Conservation (phyloP, 1,140 invertebrate species). For the Anastrepha obliqua region DNA sequence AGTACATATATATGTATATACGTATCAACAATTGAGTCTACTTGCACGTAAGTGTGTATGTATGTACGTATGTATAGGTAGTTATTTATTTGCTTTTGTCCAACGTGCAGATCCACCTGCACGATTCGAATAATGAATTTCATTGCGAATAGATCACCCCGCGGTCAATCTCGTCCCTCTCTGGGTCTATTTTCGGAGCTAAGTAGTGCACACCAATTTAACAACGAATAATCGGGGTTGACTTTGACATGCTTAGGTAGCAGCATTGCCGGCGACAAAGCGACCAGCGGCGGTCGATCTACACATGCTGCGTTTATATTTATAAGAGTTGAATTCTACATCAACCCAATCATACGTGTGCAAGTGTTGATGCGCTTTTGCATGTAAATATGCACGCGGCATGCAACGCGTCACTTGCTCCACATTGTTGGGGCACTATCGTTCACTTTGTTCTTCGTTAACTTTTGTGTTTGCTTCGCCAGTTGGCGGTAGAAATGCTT, state of each 20-base stretch:
- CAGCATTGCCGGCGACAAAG: constrained; percentile 10
- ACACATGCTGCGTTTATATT: neutral
- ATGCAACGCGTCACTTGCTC: constrained; percentile 39
- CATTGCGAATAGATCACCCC: neutral
- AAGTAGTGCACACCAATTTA: constrained; percentile 38
- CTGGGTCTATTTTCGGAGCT: constrained; percentile 3
- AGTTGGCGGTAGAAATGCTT: neutral
- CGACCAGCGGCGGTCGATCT: neutral
- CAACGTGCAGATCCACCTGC: constrained; percentile 11
- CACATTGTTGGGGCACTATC: neutral
- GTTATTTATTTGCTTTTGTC: neutral
- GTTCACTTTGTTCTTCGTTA: constrained; percentile 20
- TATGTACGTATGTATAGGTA: neutral
- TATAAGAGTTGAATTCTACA: constrained; percentile 5
- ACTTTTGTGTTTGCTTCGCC: constrained; percentile 17
- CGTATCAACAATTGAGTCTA: neutral
- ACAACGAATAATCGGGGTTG: constrained; percentile 40
- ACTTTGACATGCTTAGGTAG: constrained; percentile 36
- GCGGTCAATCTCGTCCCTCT: neutral
- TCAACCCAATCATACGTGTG: neutral
- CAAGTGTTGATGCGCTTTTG: neutral
- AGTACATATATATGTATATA: too few relatives aligned
- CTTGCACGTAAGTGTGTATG: neutral
- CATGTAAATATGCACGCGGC: neutral
- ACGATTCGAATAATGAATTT: constrained; percentile 16